phyloP scores from a whole-genome alignment of 2,113 vertebrate species.

The Spheniscus mendiculus region DNA sequence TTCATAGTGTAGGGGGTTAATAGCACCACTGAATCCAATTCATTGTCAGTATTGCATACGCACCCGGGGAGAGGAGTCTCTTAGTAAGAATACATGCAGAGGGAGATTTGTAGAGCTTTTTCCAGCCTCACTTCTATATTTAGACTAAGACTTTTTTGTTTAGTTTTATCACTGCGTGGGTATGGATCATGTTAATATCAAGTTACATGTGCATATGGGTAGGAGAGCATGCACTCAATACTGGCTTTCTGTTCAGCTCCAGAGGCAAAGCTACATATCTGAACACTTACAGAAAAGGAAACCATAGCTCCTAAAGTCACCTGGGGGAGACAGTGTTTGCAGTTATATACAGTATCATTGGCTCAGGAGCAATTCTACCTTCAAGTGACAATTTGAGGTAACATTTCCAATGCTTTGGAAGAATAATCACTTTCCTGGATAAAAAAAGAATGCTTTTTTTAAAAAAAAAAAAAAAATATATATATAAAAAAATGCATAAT shows the following conservation, averaged over 20 bases:
- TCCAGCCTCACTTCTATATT: not conserved
- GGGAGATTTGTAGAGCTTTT: not conserved
- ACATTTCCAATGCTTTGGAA: slow-evolving; percentile 26
- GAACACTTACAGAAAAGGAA: not conserved
- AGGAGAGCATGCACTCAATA: not conserved
- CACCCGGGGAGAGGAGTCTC: not conserved
- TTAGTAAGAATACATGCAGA: fast-evolving
- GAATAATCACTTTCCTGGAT: slow-evolving; percentile 7
- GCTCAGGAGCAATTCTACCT: slow-evolving; percentile 22
- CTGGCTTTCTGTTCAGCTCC: not conserved
- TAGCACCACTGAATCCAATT: not conserved
- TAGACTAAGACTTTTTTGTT: not conserved
- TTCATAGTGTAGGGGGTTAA: not conserved
- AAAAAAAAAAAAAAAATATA: not conserved
- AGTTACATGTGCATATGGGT: not conserved
- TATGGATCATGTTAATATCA: not conserved
- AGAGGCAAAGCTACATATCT: not conserved
- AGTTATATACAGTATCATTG: not conserved
- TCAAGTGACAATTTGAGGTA: slow-evolving; percentile 10
- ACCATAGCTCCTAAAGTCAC: not conserved
- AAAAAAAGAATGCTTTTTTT: not conserved
- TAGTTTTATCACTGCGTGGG: not conserved
- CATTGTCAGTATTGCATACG: not conserved
- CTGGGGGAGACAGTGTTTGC: not conserved
- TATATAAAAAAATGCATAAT: slow-evolving; percentile 20